A percentile compares a stretch with the other conserved stretches of the same genome.
phyloP scores from a whole-genome alignment of 2,797 vertebrate genomes.

The Garrulus glandarius region DNA sequence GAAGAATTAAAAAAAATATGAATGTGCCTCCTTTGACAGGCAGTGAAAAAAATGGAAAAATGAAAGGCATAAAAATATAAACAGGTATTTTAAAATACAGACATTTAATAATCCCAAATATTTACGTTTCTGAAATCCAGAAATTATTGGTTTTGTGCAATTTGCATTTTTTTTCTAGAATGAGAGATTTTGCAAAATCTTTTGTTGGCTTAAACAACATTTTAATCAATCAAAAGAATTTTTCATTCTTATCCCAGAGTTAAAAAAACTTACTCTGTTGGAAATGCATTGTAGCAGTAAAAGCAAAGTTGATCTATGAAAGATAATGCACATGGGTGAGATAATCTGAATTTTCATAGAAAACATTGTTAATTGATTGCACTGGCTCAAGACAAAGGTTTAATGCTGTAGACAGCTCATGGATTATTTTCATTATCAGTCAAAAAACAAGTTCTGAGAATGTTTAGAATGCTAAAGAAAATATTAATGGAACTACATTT shows the following conservation, averaged over 20 bases:
- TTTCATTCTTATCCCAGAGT: neutral
- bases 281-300: neutral
- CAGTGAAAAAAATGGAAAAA: neutral
- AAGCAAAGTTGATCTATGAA: neutral
- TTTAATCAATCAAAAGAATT: neutral
- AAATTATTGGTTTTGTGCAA: neutral
- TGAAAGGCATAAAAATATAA: neutral
- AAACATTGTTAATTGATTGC: neutral
- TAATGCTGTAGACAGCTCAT: neutral
- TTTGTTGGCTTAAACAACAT: neutral
- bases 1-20: neutral
- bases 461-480: neutral
- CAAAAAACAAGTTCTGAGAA: neutral
- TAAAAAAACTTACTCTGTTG: neutral
- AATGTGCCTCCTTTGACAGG: neutral
- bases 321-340: neutral
- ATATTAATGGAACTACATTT: neutral
- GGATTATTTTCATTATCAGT: neutral
- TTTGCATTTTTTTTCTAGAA: neutral
- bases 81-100: neutral
- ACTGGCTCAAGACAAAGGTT: neutral
- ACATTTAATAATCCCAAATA: fast-evolving
- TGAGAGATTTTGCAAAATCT: neutral
- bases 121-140: neutral
- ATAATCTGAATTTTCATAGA: neutral